phyloP scores from a whole-genome alignment of 1,140 invertebrate genomes.

The Subanguina moxae region DNA sequence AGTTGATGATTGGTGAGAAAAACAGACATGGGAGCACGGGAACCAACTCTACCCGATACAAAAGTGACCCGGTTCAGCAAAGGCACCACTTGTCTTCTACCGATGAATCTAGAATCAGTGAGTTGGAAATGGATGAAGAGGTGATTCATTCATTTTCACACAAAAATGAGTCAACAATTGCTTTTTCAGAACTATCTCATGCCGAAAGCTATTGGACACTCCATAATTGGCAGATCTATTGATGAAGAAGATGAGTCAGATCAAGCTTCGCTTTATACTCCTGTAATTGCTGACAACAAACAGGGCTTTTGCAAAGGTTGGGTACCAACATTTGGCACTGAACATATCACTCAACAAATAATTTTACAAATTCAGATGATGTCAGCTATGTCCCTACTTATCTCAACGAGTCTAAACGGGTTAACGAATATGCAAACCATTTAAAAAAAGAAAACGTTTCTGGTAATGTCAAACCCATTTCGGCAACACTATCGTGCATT shows the following conservation, averaged over 20 bases:
- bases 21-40: slow-evolving; percentile 10
- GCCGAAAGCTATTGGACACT: neutral
- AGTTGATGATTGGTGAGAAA: neutral
- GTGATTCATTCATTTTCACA: too few species aligned
- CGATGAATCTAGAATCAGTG: neutral
- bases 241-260: neutral
- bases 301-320: neutral
- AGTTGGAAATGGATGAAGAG: slow-evolving; percentile 13
- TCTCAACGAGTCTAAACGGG: neutral
- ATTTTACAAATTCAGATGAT: slow-evolving; percentile 3
- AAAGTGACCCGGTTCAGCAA: slow-evolving; percentile 7
- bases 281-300: neutral
- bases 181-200: slow-evolving; percentile 1
- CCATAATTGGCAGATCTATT: slow-evolving; percentile 11
- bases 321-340: too few species aligned
- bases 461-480: neutral
- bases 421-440: too few species aligned
- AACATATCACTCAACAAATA: too few species aligned
- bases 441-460: neutral
- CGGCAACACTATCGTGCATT: neutral
- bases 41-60: slow-evolving; percentile 13
- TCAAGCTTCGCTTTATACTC: neutral
- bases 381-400: neutral
- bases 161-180: too few species aligned
- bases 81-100: neutral